Evolutionary conservation across 2,797 vertebrate genomes (phyloP).

Genomic region (Mus caroli): DNA sequence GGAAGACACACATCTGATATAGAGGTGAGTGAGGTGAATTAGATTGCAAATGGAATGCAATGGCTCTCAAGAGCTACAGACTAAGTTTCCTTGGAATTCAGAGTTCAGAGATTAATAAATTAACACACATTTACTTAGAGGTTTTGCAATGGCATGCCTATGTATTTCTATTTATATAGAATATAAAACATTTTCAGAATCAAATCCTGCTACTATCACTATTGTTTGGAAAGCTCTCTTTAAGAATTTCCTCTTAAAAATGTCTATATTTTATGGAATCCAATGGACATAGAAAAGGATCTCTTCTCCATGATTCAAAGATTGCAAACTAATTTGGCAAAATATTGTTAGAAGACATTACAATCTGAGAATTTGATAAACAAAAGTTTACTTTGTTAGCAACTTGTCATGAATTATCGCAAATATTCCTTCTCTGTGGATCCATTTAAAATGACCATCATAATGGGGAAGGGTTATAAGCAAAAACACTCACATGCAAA

Average conservation of each 20-base stretch:
- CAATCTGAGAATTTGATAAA: not conserved
- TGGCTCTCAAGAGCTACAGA: rapidly evolving
- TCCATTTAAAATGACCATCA: not conserved
- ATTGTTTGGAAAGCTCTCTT: not conserved
- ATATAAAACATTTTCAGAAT: slow-evolving; percentile 1
- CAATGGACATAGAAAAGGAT: not conserved
- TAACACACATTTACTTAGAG: not conserved
- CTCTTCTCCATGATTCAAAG: not conserved
- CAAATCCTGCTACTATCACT: not conserved
- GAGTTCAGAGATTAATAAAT: not conserved
- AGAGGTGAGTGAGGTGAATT: not conserved
- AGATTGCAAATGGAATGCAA: not conserved
- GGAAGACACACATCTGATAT: not conserved
- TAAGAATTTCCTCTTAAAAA: not conserved
- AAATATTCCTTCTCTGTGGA: not conserved
- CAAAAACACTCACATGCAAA: not conserved
- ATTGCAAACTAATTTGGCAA: not conserved
- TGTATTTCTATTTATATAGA: not conserved
- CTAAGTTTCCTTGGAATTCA: not conserved
- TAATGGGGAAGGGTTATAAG: not conserved
- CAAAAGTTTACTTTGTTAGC: not conserved
- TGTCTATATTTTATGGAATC: not conserved
- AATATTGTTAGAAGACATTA: not conserved
- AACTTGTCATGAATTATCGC: not conserved
- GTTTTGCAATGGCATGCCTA: not conserved